Evolutionary conservation across 2,797 vertebrate genomes (phyloP).

Genomic region (Saguinus oedipus): DNA sequence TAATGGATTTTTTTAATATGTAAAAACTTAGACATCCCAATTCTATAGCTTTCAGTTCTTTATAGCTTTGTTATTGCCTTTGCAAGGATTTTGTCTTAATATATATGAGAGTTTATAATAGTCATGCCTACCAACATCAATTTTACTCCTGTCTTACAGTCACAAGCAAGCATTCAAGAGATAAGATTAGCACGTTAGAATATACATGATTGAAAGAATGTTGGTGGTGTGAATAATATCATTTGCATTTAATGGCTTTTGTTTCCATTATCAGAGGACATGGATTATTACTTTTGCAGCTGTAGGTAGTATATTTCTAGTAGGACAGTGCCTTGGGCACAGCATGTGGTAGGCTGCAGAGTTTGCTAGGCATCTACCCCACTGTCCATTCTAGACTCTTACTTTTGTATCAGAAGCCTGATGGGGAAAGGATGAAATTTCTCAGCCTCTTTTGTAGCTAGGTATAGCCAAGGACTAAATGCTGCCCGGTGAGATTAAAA

Average conservation of each 20-base stretch:
- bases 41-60: conserved; percentile 22
- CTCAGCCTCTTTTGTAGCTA: background rate
- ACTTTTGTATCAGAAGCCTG: background rate
- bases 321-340: background rate
- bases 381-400: background rate
- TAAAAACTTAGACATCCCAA: conserved; percentile 41
- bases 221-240: background rate
- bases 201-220: background rate
- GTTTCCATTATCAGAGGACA: background rate
- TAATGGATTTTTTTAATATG: conserved; percentile 54
- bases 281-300: background rate
- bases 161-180: background rate
- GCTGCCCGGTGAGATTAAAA: background rate
- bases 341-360: background rate
- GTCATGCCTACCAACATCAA: background rate
- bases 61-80: conserved; percentile 49
- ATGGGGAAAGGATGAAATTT: background rate
- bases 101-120: conserved; percentile 24
- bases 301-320: background rate
- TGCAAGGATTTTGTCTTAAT: conserved; percentile 45
- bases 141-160: conserved; percentile 9
- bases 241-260: background rate
- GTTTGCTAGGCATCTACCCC: background rate
- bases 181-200: conserved; percentile 17
- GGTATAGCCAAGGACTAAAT: background rate